Evolutionary conservation across 1,140 invertebrate genomes (phyloP).

Genomic region (Diprion similis): DNA sequence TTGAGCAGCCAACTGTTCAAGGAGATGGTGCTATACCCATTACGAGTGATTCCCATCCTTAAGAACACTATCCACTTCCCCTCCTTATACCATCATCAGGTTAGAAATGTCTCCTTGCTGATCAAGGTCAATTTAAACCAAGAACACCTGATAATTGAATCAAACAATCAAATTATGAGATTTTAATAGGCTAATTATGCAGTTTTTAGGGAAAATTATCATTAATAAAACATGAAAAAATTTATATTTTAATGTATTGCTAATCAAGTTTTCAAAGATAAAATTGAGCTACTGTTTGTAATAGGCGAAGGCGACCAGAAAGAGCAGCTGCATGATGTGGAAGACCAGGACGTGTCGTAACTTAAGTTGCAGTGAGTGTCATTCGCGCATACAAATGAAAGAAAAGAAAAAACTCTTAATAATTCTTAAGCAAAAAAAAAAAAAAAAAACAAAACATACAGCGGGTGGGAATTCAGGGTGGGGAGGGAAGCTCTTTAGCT

Average conservation of each 20-base stretch:
- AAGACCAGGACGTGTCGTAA: constrained; percentile 95
- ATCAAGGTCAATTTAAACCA: background rate
- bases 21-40: constrained; percentile 26
- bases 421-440: constrained; percentile 61
- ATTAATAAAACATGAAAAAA: too few relatives aligned
- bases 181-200: too few relatives aligned
- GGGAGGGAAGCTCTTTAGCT: constrained; percentile 25
- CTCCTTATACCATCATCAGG: constrained; percentile 21
- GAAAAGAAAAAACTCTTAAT: constrained; percentile 57
- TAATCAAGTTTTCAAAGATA: too few relatives aligned
- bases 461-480: constrained; percentile 45
- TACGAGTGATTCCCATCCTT: constrained; percentile 34
- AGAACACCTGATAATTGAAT: too few relatives aligned
- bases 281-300: constrained; percentile 31
- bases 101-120: constrained; percentile 28
- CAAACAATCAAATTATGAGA: too few relatives aligned
- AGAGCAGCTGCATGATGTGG: constrained; percentile 88
- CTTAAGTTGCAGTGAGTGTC: constrained; percentile 63
- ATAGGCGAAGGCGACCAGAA: constrained; percentile 86
- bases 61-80: constrained; percentile 21
- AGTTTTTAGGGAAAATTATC: too few relatives aligned
- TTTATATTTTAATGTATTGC: too few relatives aligned
- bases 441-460: constrained; percentile 52
- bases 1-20: constrained; percentile 31
- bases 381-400: constrained; percentile 60